Evolutionary conservation across 1,140 invertebrate genomes (phyloP), one percentile per base, ranked within the genome.

Genomic region (Leptestheria dahalacensis): DNA sequence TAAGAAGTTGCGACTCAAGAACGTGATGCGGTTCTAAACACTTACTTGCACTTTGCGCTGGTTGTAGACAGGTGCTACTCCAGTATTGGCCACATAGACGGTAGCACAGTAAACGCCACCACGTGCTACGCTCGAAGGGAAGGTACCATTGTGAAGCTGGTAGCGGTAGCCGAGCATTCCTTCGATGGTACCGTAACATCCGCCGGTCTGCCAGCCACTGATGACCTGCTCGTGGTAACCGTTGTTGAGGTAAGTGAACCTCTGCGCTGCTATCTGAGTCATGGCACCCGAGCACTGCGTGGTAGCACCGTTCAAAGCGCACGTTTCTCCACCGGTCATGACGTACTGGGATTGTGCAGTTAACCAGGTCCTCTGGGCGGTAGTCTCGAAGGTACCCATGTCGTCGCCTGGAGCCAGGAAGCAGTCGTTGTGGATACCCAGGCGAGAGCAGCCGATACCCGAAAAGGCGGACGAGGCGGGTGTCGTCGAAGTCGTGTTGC

Each of bases 371-470:
- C 48, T 20, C 12, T 60, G 48, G 3, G 59, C 59, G 15, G 12
- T 18, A 4, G 2, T 29, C 18, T 29, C 4, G 47, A 60, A 60
- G 20, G 59, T 57, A 1, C 59, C 59, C 48, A 23, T 10, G 20
- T 60, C 59, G 25, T 53, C 26, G 25, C 21, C 10, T 4, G 50
- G 3, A 0, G 50, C 51, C 59, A 60, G 23, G 59, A 60, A 60
- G 23, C 59, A 60, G 25, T 60, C 59, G 50, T 60, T 60, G 9
- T 57, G 50, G 18, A 60, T 29, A 29, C 59, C 59, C 10, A 33
- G 29, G 4, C 59, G 47, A 2, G 59, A 49, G 21, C 51, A 51
- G 21, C 23, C 26, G 3, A 25, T 52, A 12, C 24, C 25, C 2
- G 50, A 0, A 1, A 25, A 15, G n/a, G 28, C 25, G 12, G 50